Evolutionary conservation across 2,888 invertebrate species (phyloP).

Genomic region (Polymixis lichenea): DNA sequence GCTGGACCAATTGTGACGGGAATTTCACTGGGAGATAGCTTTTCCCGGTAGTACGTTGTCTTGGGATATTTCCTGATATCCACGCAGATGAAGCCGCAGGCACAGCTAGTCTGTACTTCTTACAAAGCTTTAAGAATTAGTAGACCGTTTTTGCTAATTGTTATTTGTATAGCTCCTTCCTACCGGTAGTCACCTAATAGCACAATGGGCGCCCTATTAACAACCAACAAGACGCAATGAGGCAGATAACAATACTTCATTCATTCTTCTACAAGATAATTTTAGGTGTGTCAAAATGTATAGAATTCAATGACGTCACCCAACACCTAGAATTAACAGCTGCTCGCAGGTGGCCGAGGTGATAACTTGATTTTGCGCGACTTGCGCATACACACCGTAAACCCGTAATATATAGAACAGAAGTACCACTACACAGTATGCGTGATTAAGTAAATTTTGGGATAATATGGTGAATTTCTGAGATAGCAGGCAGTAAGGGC

Average conservation of each 20-base stretch:
- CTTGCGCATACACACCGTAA: slow-evolving; percentile 22
- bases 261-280: slow-evolving; percentile 7
- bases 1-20: too few species aligned
- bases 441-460: not conserved
- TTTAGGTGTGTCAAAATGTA: slow-evolving; percentile 52
- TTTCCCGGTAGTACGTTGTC: too few species aligned
- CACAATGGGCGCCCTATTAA: slow-evolving; percentile 15
- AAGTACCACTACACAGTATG: slow-evolving; percentile 28
- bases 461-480: not conserved
- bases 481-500: not conserved
- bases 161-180: not conserved
- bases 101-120: not conserved
- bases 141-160: not conserved
- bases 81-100: too few species aligned
- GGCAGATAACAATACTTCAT: slow-evolving; percentile 17
- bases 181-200: not conserved
- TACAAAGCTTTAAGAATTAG: not conserved
- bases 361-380: slow-evolving; percentile 58
- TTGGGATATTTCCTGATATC: too few species aligned
- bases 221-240: not conserved
- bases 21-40: too few species aligned
- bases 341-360: slow-evolving; percentile 62
- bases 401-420: not conserved
- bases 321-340: slow-evolving; percentile 43
- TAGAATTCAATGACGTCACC: slow-evolving; percentile 57